These are phyloP conservation scores for Parnassius orleans DNA, from an alignment of 2,888 invertebrate genomes.

Conservation along the genomic window DNA sequence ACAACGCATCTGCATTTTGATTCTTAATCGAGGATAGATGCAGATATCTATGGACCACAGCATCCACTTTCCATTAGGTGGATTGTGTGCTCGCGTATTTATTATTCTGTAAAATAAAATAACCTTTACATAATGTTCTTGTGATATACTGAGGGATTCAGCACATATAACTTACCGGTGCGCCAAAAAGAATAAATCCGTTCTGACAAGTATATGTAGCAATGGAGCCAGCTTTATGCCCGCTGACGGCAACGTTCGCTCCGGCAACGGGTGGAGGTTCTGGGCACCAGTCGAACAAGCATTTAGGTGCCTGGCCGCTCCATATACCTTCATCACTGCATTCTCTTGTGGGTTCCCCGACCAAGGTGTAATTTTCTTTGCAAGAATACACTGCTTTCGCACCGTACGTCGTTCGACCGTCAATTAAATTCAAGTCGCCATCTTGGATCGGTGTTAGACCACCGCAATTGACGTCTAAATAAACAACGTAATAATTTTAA, in stretches of 20 bases:
- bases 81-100: no score
- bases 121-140: no score
- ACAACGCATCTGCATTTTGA: no score
- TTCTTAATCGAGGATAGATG: no score
- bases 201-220: constrained; percentile 90
- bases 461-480: constrained; percentile 91
- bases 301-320: constrained; percentile 89
- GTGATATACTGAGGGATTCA: no score
- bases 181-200: constrained; percentile 92
- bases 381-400: constrained; percentile 89
- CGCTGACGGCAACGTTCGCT: constrained; percentile 85
- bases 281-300: constrained; percentile 93
- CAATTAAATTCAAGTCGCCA: constrained; percentile 84
- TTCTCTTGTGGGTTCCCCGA: constrained; percentile 85
- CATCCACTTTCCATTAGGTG: no score
- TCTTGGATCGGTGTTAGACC: constrained; percentile 84
- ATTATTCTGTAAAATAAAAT: no score
- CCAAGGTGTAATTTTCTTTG: constrained; percentile 91
- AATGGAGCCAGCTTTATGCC: constrained; percentile 89
- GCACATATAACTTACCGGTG: constrained; percentile 80
- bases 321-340: constrained; percentile 88
- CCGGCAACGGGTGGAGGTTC: constrained; percentile 90
- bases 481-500: background rate
- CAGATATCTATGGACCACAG: no score
- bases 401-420: constrained; percentile 88